phyloP scores from a whole-genome alignment of 2,113 vertebrate species.

The Zosterops lateralis region DNA sequence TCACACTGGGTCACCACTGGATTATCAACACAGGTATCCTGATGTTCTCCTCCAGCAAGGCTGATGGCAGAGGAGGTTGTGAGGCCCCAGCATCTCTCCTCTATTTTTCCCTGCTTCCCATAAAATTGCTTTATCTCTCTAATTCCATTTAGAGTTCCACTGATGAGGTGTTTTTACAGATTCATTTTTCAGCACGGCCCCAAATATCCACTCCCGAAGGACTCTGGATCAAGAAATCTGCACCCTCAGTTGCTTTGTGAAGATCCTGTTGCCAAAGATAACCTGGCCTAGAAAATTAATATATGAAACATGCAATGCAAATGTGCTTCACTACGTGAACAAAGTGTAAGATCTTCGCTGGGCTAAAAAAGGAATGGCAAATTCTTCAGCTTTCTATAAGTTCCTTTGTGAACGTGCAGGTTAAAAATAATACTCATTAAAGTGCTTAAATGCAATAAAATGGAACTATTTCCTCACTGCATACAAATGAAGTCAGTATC shows the following conservation, averaged over 20 bases:
- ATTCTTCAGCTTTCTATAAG: neutral
- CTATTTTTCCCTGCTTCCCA: neutral
- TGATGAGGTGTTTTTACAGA: neutral
- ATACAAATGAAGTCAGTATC: neutral
- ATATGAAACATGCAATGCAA: neutral
- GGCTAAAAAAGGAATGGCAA: neutral
- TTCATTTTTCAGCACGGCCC: neutral
- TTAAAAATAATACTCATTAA: slow-evolving; percentile 17
- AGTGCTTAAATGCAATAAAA: neutral
- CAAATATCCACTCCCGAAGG: slow-evolving; percentile 5
- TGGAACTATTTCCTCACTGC: neutral
- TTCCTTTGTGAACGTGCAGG: neutral
- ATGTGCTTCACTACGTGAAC: neutral
- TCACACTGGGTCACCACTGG: neutral
- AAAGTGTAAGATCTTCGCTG: neutral
- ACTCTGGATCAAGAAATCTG: slow-evolving; percentile 2
- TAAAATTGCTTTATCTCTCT: neutral
- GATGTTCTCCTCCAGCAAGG: neutral
- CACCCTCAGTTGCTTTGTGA: slow-evolving; percentile 4
- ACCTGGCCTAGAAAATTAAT: slow-evolving; percentile 54
- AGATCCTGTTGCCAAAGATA: slow-evolving; percentile 47
- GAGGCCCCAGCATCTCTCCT: neutral
- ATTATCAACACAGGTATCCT: neutral
- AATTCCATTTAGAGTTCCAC: slow-evolving; percentile 3
- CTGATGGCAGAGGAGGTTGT: neutral